Evolutionary conservation across 2,113 vertebrate species (phyloP), one percentile per base, ranked within the genome.

Genomic region (Pseudorasbora parva): DNA sequence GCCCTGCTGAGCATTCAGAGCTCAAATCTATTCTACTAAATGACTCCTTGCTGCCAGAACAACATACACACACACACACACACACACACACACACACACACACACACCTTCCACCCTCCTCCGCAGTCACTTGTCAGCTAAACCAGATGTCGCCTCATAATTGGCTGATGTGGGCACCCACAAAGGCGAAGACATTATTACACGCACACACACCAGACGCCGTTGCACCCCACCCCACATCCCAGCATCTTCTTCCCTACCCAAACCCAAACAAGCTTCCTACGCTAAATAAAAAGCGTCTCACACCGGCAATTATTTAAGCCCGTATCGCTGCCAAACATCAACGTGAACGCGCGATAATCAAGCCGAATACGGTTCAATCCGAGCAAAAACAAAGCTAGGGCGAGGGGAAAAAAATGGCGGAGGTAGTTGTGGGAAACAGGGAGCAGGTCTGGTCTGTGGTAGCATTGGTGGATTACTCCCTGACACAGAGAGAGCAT

Each of bases 101-200:
- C 68, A 83, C 72, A 30, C 33, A 85, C 84, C 78, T 85, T 78
- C 76, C 59, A 23, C 84, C 75, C 83, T 75, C 83, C 80, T 85
- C 75, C 49, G 62, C 86, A 71, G 83, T 84, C 73, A 84, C 83
- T 82, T 91, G 88, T 92, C 92, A 89, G 85, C 84, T 64, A 88
- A 90, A 88, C 89, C 91, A 93, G 92, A 93, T 94, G 92, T 92
- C 85, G 89, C 84, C 85, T 90, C 91, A 91, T 93, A 93, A 93
- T 94, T 95, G 93, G 91, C 91, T 86, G 84, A 89, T 89, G 88
- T 92, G 91, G 91, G 89, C 91, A 92, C 91, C 90, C 87, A 90
- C 92, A 93, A 91, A 92, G 90, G 78, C 81, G 81, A 91, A 93
- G 90, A 93, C 91, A 91, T 94, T 93, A 92, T 93, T 92, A 90